These are phyloP conservation scores for Helostoma temminkii DNA, from an alignment of 2,797 vertebrate genomes.

Conservation along the genomic window DNA sequence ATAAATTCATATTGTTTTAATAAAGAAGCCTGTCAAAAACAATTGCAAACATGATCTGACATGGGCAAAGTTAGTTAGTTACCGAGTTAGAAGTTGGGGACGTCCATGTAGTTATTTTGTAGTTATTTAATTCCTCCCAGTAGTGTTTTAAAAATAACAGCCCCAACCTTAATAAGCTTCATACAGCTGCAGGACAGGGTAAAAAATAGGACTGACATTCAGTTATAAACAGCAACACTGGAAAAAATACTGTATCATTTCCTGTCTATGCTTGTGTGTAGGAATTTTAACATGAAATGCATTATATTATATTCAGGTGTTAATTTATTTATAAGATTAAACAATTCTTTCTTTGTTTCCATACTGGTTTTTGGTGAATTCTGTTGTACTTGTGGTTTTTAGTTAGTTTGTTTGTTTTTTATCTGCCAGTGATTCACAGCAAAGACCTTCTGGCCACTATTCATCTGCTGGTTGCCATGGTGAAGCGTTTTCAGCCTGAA, in stretches of 20 bases:
- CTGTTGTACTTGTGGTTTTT: conserved; percentile 20
- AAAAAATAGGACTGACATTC: background rate
- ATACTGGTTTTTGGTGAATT: conserved; percentile 1
- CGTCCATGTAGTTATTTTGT: no score
- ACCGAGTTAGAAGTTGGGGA: no score
- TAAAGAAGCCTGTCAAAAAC: no score
- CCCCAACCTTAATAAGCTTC: background rate
- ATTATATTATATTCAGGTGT: no score
- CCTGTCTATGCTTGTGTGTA: background rate
- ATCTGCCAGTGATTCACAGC: conserved; percentile 88
- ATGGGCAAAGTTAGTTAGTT: no score
- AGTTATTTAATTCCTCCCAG: no score
- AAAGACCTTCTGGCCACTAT: conserved; percentile 92
- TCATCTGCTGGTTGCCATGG: conserved; percentile 94
- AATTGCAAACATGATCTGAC: background rate
- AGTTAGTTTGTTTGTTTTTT: conserved; percentile 18
- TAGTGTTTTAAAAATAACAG: background rate
- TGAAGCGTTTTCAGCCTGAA: conserved; percentile 85
- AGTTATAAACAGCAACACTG: background rate
- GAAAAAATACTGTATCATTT: background rate
- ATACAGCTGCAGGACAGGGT: background rate
- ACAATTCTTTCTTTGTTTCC: conserved; percentile 9
- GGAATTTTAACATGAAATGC: background rate
- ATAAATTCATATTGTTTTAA: no score
- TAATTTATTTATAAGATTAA: conserved; percentile 1